Conservation (phyloP, 2,113 vertebrate species). For the Lonchura striata region DNA sequence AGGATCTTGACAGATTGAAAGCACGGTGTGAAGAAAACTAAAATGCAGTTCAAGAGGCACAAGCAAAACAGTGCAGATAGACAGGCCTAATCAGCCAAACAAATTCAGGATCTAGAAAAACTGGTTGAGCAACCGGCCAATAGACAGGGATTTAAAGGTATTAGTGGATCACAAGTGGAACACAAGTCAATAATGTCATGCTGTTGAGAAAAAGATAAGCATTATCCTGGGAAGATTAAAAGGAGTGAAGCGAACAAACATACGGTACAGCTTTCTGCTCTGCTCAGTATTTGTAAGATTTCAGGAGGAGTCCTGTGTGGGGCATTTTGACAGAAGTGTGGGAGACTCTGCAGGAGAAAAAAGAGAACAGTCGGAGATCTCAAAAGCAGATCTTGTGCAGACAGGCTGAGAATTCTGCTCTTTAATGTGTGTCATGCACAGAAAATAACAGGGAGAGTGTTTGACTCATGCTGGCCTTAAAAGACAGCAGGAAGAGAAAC, state of each 20-base stretch:
- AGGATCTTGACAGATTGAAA: slow-evolving; percentile 2
- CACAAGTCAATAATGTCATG: slow-evolving; percentile 46
- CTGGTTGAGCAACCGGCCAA: slow-evolving; percentile 8
- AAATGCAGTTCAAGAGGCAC: slow-evolving; percentile 15
- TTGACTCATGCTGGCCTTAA: neutral
- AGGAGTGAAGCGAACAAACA: neutral
- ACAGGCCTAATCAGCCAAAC: slow-evolving; percentile 6
- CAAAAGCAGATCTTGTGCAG: neutral
- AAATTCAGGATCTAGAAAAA: slow-evolving; percentile 27
- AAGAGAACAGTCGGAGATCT: neutral
- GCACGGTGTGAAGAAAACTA: neutral
- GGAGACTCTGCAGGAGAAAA: neutral
- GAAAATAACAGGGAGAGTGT: neutral
- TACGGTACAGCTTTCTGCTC: neutral
- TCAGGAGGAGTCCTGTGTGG: neutral
- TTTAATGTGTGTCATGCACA: neutral
- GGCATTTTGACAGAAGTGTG: neutral
- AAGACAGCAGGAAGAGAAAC: neutral
- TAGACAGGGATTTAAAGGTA: slow-evolving; percentile 47
- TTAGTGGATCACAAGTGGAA: slow-evolving; percentile 57
- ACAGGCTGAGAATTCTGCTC: neutral
- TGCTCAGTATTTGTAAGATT: neutral
- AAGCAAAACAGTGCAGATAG: neutral
- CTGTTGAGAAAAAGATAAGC: slow-evolving; percentile 48
- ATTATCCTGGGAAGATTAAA: slow-evolving; percentile 29